Evolutionary conservation across 1,140 invertebrate species (phyloP), one percentile per base, ranked within the genome.

Genomic region (Acromyrmex charruanus): DNA sequence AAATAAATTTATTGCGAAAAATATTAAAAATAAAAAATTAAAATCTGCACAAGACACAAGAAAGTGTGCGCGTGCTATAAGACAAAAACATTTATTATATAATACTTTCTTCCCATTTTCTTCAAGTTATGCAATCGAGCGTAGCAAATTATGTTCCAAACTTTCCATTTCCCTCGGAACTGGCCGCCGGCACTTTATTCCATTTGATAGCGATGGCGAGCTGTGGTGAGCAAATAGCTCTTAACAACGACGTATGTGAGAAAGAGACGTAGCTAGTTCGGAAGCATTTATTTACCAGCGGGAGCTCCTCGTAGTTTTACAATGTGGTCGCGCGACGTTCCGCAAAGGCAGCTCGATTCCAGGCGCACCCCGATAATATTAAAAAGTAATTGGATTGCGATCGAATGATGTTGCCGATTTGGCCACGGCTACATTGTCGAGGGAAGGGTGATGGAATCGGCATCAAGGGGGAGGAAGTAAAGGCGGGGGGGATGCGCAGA

Each of bases 341-440:
- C 84, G 89, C 89, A 88, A 88, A 85, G 87, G 89, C 90, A 89
- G 86, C 77, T 89, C 89, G 85, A 90, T 91, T 87, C 35, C 89
- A 82, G 84, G 51, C 82, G 77, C 82, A 53, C 81, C 87, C 86
- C 82, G 84, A 89, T 89, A 87, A 92, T 93, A 93, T 93, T 93
- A 93, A 92, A 93, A 93, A 92, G 88, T 93, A 93, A 93, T 93
- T 93, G 93, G 92, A 93, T 93, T 92, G 92, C 92, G 91, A 92
- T 87, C 77, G 14, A 10, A 75, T 84, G 86, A 90, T 88, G 88
- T 88, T 92, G 89, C 87, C 89, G 89, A 79, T 88, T 88, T 68
- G 84, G 68, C 79, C 71, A 55, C 59, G 71, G 68, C 63, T 59
- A 58, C n/a, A 21, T 49, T 12, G 35, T 9, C 21, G 63, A 39